These are phyloP conservation scores for Scomberomorus guttatus DNA, from an alignment of 2,797 vertebrate genomes.

Conservation along the genomic window DNA sequence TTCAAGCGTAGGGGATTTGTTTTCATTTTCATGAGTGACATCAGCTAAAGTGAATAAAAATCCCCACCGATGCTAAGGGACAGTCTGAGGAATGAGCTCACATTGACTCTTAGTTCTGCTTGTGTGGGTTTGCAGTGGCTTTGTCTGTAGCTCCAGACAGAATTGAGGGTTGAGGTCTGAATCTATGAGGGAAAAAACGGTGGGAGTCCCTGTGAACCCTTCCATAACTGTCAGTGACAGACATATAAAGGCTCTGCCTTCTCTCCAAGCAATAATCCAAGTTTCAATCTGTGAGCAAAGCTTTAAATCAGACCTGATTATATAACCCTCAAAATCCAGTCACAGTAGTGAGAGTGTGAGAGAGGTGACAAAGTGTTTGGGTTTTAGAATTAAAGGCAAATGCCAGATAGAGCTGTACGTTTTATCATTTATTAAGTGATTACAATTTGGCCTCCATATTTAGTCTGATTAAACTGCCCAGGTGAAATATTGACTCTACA, in stretches of 20 bases:
- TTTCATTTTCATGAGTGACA: constrained; percentile 56
- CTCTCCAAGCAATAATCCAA: constrained; percentile 45
- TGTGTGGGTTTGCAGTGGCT: constrained; percentile 1
- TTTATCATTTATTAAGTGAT: constrained; percentile 1
- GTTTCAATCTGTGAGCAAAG: constrained; percentile 36
- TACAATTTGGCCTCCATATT: not conserved
- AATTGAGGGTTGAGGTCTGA: constrained; percentile 35
- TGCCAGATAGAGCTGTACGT: constrained; percentile 7
- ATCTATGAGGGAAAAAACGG: constrained; percentile 8
- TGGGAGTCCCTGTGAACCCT: constrained; percentile 16
- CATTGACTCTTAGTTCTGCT: constrained; percentile 29
- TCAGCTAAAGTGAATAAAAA: constrained; percentile 48
- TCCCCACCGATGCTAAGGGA: not conserved
- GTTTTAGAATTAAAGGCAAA: constrained; percentile 12
- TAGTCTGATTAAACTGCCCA: constrained; percentile 23
- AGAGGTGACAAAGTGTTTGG: constrained; percentile 10
- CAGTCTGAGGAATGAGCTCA: constrained; percentile 15
- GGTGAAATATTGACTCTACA: constrained; percentile 6
- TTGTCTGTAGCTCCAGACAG: constrained; percentile 16
- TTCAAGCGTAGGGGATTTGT: constrained; percentile 40
- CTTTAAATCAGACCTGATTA: constrained; percentile 54
- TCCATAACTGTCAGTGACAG: constrained; percentile 36
- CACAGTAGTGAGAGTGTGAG: constrained; percentile 10
- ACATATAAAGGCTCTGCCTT: constrained; percentile 44
- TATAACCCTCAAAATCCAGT: constrained; percentile 47